A percentile compares a stretch with the other conserved stretches of the same genome.
Conservation (phyloP, 2,797 vertebrate genomes). For the Momotus momota region DNA sequence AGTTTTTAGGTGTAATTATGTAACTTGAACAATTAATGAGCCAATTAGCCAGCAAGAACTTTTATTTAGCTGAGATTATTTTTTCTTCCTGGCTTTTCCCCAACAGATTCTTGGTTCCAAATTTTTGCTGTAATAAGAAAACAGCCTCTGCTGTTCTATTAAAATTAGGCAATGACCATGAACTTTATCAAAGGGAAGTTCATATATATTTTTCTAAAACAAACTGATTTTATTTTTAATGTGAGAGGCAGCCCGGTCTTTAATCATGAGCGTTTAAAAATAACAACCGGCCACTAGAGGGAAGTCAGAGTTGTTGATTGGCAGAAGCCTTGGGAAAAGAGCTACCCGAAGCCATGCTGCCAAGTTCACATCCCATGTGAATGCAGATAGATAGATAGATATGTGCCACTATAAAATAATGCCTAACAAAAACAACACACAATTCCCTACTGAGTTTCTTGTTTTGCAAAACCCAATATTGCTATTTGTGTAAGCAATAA, state of each 20-base stretch:
- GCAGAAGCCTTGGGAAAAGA: background rate
- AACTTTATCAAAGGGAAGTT: background rate
- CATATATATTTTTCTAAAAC: background rate
- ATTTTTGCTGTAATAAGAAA: background rate
- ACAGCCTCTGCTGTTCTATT: background rate
- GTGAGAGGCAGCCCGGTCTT: background rate
- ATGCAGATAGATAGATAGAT: background rate
- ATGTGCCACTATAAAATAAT: background rate
- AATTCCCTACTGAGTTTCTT: background rate
- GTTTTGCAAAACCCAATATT: background rate
- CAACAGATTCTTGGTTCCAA: background rate
- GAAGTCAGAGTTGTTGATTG: background rate
- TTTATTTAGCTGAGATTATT: background rate
- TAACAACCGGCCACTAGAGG: constrained; percentile 10
- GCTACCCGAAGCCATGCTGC: too few species aligned
- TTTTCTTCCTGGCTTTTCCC: background rate
- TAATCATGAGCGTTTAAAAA: background rate
- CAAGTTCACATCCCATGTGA: background rate
- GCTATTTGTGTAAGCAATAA: background rate
- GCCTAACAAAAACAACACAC: background rate
- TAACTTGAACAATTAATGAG: background rate
- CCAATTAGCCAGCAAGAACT: background rate
- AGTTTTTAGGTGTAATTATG: background rate
- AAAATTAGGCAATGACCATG: background rate
- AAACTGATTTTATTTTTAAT: background rate